Base-by-base conservation (phyloP, 2,797 vertebrate genomes). In the Anguilla anguilla region DNA sequence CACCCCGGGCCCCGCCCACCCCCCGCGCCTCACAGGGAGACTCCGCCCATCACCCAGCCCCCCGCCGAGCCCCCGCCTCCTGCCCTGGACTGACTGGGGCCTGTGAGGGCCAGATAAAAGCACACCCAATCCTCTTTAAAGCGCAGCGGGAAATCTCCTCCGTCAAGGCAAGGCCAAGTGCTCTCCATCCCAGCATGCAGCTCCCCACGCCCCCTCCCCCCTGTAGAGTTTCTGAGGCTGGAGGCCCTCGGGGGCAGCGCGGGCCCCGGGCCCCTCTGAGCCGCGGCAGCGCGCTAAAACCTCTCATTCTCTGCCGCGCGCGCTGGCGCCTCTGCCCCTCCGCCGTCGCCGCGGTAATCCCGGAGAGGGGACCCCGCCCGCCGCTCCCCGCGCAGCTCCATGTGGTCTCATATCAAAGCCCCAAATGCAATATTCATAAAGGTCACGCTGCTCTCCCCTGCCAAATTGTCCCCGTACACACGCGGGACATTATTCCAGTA, bases 341-440 rank as follows among this genome's bases (percentile, higher is more conserved):
- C 0, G 13, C 35, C 43, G 11, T 35, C 1, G 19, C 25, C 9
- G 3, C 43, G 5, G 25, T 59, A 35, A 55, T 57, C 31, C 55
- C 0, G 25, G 57, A n/a, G 35, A 69, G 5, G 19, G 35, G 4
- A 31, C 57, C n/a, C 84, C 11, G 31, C 55, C 31, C 25, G 64
- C 51, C 39, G 3, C 28, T 61, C 55, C 25, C 86, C 31, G 31
- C 83, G 89, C 19, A 86, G 89, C 93, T 91, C 93, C 93, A 93
- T 87, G 87, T 87, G 83, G 86, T 87, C 90, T 89, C 93, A 94
- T 94, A 94, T 90, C 90, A 87, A 89, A 91, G 89, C 90, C 89
- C 88, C 89, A 90, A 89, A 91, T 93, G 91, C 90, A 93, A 90
- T 91, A 93, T 94, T 94, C 89, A 92, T 94, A 94, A 94, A 95